These are phyloP conservation scores for Crepidodera aurea DNA, from an alignment of 2,888 invertebrate genomes.

Conservation along the genomic window DNA sequence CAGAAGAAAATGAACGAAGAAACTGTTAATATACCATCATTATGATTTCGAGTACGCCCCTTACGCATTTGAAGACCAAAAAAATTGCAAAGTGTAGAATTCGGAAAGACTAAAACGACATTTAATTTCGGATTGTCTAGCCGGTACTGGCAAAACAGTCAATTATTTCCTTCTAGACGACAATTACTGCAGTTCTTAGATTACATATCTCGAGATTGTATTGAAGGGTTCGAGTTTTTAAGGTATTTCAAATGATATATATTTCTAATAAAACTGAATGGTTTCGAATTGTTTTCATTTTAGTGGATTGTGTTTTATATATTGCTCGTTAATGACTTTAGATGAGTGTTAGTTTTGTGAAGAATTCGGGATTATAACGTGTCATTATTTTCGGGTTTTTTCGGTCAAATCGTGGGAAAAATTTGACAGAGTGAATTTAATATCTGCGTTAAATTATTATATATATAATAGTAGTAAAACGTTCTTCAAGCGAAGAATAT, in stretches of 20 bases:
- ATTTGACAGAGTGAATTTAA: no score
- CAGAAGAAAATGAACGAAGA: conserved; percentile 20
- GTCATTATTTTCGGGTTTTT: conserved; percentile 2
- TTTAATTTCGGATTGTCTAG: conserved; percentile 30
- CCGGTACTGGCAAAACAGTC: conserved; percentile 23
- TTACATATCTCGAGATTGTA: conserved; percentile 18
- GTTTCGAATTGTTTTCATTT: conserved; percentile 21
- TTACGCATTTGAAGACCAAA: conserved; percentile 28
- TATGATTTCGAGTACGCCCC: conserved; percentile 15
- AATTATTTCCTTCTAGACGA: conserved; percentile 22
- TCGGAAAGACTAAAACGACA: conserved; percentile 29
- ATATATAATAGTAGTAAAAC: no score
- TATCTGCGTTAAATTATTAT: no score
- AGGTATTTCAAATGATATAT: conserved; percentile 22
- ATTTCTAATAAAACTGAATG: conserved; percentile 24
- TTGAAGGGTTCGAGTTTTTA: conserved; percentile 23
- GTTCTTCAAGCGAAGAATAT: background rate
- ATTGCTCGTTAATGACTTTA: conserved; percentile 11
- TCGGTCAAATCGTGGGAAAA: background rate
- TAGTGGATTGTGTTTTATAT: conserved; percentile 12
- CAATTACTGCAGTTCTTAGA: conserved; percentile 16
- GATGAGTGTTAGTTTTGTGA: conserved; percentile 23
- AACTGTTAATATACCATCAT: conserved; percentile 22
- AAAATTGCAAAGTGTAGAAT: conserved; percentile 28
- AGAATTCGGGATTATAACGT: background rate